Evolutionary conservation across 2,888 invertebrate species (phyloP), one percentile per base, ranked within the genome.

Genomic region (Drosophila ezoana): DNA sequence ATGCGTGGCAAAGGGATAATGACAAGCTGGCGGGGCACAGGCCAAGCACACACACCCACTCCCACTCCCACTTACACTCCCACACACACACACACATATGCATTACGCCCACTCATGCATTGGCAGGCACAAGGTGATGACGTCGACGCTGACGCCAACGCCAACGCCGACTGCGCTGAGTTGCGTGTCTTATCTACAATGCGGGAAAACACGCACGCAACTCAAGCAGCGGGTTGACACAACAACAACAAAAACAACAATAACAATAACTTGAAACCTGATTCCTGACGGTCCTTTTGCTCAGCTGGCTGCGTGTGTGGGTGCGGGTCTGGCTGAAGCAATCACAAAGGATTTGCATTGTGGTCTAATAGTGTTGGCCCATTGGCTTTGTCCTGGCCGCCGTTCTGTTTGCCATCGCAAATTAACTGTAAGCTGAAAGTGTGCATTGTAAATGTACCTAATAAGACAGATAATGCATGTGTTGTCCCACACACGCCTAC

Each of bases 101-200:
- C 38, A 43, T 13, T 33, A 44, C 60, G 38, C 61, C 58, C 81
- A 28, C 72, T 38, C 53, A 63, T 78, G 65, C 76, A 67, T 67
- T 76, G 79, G 66, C 76, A 75, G 66, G 43, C 71, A 59, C 71
- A 73, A 74, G 81, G 83, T 80, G 84, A 83, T 80, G 83, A 79
- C 75, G 79, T 49, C 53, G 69, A 48, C 64, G 57, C 18, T 48
- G 57, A 32, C 43, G 56, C n/a, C 28, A 40, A 43, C 48, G 57
- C n/a, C 28, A 40, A 43, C 48, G 57, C 2, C 54, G 61, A 75
- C 76, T 53, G 69, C 81, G 67, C 72, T 73, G 78, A 73, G 71
- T 81, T 83, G 84, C 89, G 87, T 84, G 89, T 84, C 87, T 89
- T 87, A 87, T 84, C 87, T 79, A 71, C 84, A 84, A 89, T 87